These are phyloP conservation scores for Chydorus sphaericus DNA, from an alignment of 2,888 invertebrate genomes.

Conservation along the genomic window DNA sequence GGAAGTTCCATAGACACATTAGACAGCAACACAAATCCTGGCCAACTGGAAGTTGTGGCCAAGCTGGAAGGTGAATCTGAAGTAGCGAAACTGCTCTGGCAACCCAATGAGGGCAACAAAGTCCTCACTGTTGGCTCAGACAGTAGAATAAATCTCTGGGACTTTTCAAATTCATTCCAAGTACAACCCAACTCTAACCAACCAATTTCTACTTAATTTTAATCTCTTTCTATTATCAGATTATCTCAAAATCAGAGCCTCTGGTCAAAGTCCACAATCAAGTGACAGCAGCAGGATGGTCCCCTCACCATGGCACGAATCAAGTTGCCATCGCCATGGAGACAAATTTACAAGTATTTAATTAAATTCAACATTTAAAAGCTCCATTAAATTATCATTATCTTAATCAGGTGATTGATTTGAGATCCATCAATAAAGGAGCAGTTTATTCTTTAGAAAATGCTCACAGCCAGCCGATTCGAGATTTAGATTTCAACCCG, in stretches of 20 bases:
- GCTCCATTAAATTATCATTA: too few relatives aligned
- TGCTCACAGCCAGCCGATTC: conserved; percentile 3
- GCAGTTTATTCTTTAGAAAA: conserved; percentile 1
- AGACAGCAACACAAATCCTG: not conserved
- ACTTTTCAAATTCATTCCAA: not conserved
- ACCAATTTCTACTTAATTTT: not conserved
- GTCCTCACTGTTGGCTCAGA: conserved; percentile 66
- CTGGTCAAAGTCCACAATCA: not conserved
- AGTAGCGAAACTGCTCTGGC: conserved; percentile 70
- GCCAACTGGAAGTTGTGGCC: not conserved
- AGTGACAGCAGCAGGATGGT: conserved; percentile 6
- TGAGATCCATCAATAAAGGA: conserved; percentile 5
- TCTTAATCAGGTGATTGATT: too few relatives aligned
- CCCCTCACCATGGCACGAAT: conserved; percentile 11
- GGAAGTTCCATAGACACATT: not conserved
- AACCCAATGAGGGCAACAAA: conserved; percentile 58
- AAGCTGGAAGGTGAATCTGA: conserved; percentile 29
- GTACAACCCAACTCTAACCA: too few relatives aligned
- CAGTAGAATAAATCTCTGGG: conserved; percentile 35
- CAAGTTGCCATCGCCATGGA: conserved; percentile 6
- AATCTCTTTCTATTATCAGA: not conserved
- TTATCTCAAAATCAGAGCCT: not conserved
- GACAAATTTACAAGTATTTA: not conserved
- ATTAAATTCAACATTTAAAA: too few relatives aligned
- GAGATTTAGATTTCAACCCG: conserved; percentile 94